Evolutionary conservation across 2,113 vertebrate genomes (phyloP), one percentile per base, ranked within the genome.

Genomic region (Stictonetta naevosa): DNA sequence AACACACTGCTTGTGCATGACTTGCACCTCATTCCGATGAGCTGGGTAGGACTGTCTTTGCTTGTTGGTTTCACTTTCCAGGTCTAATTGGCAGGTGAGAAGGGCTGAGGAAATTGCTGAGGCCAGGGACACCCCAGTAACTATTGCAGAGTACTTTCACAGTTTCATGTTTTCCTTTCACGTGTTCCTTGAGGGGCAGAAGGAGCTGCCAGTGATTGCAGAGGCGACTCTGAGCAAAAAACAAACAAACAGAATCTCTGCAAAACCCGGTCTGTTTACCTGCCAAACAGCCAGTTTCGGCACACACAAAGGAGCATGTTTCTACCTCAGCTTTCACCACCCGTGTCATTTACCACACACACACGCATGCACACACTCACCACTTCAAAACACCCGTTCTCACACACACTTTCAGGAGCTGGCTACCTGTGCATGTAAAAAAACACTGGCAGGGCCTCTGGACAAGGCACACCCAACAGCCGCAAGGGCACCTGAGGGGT

Each of bases 261-360:
- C 33, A 74, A 38, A 74, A 21, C 28, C 44, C 28, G 22, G 2
- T 8, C 40, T 31, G 17, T 48, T 44, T 44, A 38, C 42, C n/a
- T 50, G 18, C 33, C 46, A 46, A 40, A 10, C 29, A 29, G 2
- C 42, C 8, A 2, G 11, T 29, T 63, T 59, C 6, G 26, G 50
- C 34, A 42, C 76, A 36, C 3, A 3, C 11, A 10, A 52, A 56
- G 28, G 19, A 60, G 10, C 6, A 11, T 7, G 23, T 73, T 73
- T 60, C 60, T 42, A n/a, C 33, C 23, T 23, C 34, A 52, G 68
- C 18, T 75, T 64, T 50, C 22, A 36, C 60, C 58, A 62, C 3
- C 1, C 3, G 8, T 22, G 13, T 52, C 12, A 58, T 75, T 63
- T 80, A 15, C 10, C 34, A 8, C 1, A 2, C 1, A 1, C 46